phyloP scores from a whole-genome alignment of 2,113 vertebrate genomes.

The Pardalotus punctatus region DNA sequence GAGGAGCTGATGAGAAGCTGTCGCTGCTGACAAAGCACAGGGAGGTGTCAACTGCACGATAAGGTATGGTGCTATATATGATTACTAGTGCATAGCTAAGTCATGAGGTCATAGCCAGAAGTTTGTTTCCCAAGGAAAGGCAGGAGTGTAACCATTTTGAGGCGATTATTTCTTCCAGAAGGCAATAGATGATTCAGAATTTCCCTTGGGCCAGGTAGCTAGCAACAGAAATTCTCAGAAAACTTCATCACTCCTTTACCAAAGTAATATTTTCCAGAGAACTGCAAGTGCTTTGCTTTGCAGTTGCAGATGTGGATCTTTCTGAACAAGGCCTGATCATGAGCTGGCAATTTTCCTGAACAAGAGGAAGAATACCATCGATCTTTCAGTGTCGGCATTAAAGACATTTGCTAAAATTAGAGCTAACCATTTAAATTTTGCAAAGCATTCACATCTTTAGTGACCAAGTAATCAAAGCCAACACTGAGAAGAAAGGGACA shows the following conservation, averaged over 20 bases:
- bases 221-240: not conserved
- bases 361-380: not conserved
- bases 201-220: not conserved
- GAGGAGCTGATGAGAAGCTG: not conserved
- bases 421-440: not conserved
- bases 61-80: not conserved
- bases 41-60: not conserved
- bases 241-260: not conserved
- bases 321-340: not conserved
- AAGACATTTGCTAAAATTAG: not conserved
- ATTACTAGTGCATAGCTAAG: not conserved
- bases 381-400: not conserved
- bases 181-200: not conserved
- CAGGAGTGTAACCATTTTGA: not conserved
- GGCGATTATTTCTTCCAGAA: not conserved
- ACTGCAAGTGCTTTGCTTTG: not conserved
- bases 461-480: not conserved
- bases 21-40: not conserved
- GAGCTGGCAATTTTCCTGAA: not conserved
- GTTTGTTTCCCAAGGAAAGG: not conserved
- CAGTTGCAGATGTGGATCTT: not conserved
- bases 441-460: not conserved
- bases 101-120: not conserved
- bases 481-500: not conserved
- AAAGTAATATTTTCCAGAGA: not conserved